These are phyloP conservation scores for Silvanus unidentatus DNA, from an alignment of 2,888 invertebrate species.

Conservation along the genomic window DNA sequence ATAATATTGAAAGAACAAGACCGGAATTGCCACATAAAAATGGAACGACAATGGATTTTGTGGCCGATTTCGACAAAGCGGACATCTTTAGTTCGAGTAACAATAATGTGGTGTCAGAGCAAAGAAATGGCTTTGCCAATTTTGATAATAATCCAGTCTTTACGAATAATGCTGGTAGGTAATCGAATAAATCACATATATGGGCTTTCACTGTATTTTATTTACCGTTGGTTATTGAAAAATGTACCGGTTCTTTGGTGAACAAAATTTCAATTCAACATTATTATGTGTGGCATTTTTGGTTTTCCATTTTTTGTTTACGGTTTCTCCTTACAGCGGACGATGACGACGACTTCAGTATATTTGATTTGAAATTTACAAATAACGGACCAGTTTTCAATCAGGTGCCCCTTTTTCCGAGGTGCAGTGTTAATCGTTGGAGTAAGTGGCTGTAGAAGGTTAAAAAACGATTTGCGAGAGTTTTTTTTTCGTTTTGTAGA, in stretches of 20 bases:
- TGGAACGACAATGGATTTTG: constrained; percentile 44
- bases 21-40: constrained; percentile 25
- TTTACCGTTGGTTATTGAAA: too few relatives aligned
- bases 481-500: neutral
- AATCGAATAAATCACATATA: neutral
- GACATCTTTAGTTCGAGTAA: constrained; percentile 60
- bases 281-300: too few relatives aligned
- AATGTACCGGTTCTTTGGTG: too few relatives aligned
- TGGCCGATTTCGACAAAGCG: constrained; percentile 66
- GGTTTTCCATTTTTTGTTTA: too few relatives aligned
- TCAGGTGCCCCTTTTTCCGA: constrained; percentile 43
- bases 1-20: constrained; percentile 26
- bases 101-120: constrained; percentile 21
- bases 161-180: constrained; percentile 11
- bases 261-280: too few relatives aligned
- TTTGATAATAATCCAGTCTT: constrained; percentile 69
- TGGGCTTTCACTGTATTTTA: too few relatives aligned
- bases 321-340: constrained; percentile 23
- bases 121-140: constrained; percentile 54
- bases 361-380: constrained; percentile 43
- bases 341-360: constrained; percentile 37
- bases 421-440: constrained; percentile 40
- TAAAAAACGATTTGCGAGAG: neutral
- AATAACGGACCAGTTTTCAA: constrained; percentile 40
- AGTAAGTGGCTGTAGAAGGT: constrained; percentile 36